Evolutionary conservation across 2,888 invertebrate species (phyloP), one percentile per base, ranked within the genome.

Genomic region (Netelia melanura): DNA sequence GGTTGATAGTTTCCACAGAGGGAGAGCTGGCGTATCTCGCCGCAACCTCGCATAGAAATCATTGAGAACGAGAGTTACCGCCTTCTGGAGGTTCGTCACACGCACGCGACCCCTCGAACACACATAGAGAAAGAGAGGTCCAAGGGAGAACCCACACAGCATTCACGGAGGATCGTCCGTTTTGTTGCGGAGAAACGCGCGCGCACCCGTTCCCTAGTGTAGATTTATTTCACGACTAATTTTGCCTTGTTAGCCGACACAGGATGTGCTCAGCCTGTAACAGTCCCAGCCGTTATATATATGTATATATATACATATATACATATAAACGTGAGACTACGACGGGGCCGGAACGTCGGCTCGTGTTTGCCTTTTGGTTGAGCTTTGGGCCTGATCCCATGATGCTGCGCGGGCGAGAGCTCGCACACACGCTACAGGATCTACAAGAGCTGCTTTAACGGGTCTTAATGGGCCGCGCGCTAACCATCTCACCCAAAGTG

Each of bases 221-320:
- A 82, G 88, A 89, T 89, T 90, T 89, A 90, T 90, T 90, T 91
- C 90, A 90, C 90, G 87, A 91, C 91, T 91, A 91, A 92, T 91
- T 91, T 89, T 83, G 88, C 84, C 91, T 91, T 90, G 91, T 92
- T 91, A 91, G 89, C 83, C 89, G 85, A 87, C 87, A 87, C 86
- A 87, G 88, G 89, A 89, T 88, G 87, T 84, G 84, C 38, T 71
- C 76, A 65, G 78, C 61, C 68, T 74, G 81, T 70, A 75, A 68
- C 83, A 81, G 74, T 81, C 72, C 84, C 82, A 61, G 81, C 82
- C 77, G 77, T 76, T 78, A 44, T 74, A 52, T 77, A 38, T 70
- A 52, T 30, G 1, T 30, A 3, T 70, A 38, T 70, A 52, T 44
- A 56, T 48, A 52, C 17, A 25, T 30, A 5, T 70, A 54, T 70